These are phyloP conservation scores for Choloepus hoffmanni DNA, from an alignment of 2,113 vertebrate genomes.

Conservation along the genomic window DNA sequence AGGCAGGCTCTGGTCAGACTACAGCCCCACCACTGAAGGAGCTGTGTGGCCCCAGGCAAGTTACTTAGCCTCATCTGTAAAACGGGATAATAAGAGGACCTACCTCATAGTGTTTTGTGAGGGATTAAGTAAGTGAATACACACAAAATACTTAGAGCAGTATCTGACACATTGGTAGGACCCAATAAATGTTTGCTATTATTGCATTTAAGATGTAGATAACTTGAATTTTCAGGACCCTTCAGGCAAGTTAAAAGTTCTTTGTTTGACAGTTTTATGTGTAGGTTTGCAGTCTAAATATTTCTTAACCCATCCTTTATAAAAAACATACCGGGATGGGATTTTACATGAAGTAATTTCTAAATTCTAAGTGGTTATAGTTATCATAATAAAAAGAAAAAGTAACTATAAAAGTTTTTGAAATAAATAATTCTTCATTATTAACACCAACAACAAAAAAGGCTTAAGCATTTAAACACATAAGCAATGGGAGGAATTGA, in stretches of 20 bases:
- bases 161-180: not conserved
- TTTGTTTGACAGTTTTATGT: not conserved
- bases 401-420: not conserved
- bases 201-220: not conserved
- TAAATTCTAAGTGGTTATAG: not conserved
- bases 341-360: conserved; percentile 29
- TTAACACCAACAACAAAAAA: not conserved
- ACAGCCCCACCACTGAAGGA: not conserved
- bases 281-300: not conserved
- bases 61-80: not conserved
- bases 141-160: not conserved
- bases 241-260: not conserved
- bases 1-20: not conserved
- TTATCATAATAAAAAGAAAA: conserved; percentile 31
- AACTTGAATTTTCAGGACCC: not conserved
- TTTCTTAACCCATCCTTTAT: conserved; percentile 5
- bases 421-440: not conserved
- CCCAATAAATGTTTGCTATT: not conserved
- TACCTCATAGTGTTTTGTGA: not conserved
- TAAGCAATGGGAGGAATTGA: not conserved
- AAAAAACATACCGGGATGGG: not conserved
- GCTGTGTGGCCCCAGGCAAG: not conserved
- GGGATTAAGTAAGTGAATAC: not conserved
- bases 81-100: not conserved
- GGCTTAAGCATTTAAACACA: not conserved